Base-by-base conservation (phyloP, 2,113 vertebrate species). In the Hyla sarda region DNA sequence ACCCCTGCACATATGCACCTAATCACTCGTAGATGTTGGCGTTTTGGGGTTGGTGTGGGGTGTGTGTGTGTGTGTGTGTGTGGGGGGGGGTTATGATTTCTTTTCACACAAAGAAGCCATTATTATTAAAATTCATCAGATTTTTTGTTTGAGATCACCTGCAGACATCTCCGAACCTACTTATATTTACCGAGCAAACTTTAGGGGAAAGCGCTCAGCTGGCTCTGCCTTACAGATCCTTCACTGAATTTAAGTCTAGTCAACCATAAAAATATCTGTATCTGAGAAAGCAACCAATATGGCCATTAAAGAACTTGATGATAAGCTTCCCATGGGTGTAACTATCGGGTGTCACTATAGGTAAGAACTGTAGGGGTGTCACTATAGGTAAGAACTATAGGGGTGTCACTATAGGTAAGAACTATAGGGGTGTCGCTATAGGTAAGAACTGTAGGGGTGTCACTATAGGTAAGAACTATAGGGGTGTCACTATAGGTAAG, bases 1-100 rank as follows among this genome's bases (percentile, higher is more conserved):
- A 34, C 2, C 34, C 56, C 77, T 7, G 77, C 77, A 76, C 73
- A 80, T 62, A 80, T 80, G 77, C 14, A 80, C 77, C 77, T 60
- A 80, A 80, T 80, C 77, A 62, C 37, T 62, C 54, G 56, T 25
- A 80, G 56, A 80, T 21, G 41, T 80, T 80, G 23, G 54, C 6
- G 32, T 80, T 60, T 80, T 41, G 77, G 77, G 65, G 75, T 48
- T 52, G 16, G 41, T 3, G 41, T 5, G 8, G 41, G 8, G 41
- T 41, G 41, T 41, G 41, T 41, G 41, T 41, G 41, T 41, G 41
- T 41, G 41, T 41, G 41, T 41, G 41, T 41, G 41, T 41, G 41
- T 41, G 60, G 13, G 12, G 60, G 60, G 25, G 23, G 7, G n/a
- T 25, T 14, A 14, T 60, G 25, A 25, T 80, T 41, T 60, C 32